Percentiles rank a stretch among this genome's conserved stretches.
Evolutionary conservation across 2,888 invertebrate genomes (phyloP).

Genomic region (Thymelicus acteon): DNA sequence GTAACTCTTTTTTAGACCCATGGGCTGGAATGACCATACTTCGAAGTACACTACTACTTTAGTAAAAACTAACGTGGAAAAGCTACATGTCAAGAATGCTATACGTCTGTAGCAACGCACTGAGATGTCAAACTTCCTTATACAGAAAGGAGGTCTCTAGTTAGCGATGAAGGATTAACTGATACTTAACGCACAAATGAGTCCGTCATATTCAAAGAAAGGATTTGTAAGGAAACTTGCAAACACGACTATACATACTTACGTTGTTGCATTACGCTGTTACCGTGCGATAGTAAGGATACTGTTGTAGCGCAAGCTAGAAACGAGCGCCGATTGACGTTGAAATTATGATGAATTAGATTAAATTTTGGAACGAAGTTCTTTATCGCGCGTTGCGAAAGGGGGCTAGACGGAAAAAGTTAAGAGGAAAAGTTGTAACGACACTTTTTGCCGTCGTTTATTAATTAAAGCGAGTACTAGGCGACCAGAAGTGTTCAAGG

Average conservation of each 20-base stretch:
- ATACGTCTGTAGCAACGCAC: slow-evolving; percentile 3
- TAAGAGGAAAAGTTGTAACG: too few species aligned
- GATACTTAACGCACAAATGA: slow-evolving; percentile 10
- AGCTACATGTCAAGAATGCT: neutral
- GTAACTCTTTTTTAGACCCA: too few species aligned
- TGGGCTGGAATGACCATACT: too few species aligned
- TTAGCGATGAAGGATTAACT: slow-evolving; percentile 9
- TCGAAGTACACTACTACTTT: too few species aligned
- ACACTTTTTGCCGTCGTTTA: too few species aligned
- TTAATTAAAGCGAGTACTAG: too few species aligned
- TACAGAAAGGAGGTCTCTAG: slow-evolving; percentile 22
- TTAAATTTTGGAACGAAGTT: too few species aligned
- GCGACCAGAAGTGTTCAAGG: too few species aligned
- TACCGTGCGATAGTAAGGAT: slow-evolving; percentile 5
- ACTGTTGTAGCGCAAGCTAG: slow-evolving; percentile 7
- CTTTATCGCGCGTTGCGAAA: too few species aligned
- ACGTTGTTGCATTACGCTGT: slow-evolving; percentile 12
- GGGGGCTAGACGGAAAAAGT: too few species aligned
- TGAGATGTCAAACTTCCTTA: slow-evolving; percentile 15
- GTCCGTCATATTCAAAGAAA: slow-evolving; percentile 25
- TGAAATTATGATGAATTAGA: too few species aligned
- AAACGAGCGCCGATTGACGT: neutral
- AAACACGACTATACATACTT: slow-evolving; percentile 7
- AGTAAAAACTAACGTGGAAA: slow-evolving; percentile 1
- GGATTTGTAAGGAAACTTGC: slow-evolving; percentile 36